Conservation (phyloP, 2,797 vertebrate genomes). For the Girardinus metallicus region DNA sequence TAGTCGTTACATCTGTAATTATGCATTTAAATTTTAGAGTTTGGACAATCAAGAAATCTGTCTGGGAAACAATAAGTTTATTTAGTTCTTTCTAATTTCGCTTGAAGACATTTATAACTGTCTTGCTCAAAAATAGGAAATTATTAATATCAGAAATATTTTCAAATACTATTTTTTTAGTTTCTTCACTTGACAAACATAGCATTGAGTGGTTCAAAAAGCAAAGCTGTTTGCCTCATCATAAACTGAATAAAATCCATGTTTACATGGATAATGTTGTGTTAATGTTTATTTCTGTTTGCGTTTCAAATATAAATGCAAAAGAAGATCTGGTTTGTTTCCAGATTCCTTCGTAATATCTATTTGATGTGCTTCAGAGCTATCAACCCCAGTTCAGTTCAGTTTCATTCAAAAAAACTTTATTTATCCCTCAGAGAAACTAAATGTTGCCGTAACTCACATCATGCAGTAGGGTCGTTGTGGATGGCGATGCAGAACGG, state of each 20-base stretch:
- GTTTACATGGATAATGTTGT: too few species aligned
- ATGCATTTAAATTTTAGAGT: background rate
- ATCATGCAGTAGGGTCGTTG: too few species aligned
- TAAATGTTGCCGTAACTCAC: too few species aligned
- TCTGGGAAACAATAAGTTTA: background rate
- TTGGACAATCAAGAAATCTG: background rate
- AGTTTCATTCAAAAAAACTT: too few species aligned
- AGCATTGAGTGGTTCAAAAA: background rate
- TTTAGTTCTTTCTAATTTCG: background rate
- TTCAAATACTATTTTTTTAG: background rate
- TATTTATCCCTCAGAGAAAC: too few species aligned
- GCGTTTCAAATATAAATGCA: background rate
- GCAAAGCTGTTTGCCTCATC: background rate
- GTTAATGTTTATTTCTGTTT: background rate
- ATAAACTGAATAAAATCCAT: background rate
- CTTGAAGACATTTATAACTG: background rate
- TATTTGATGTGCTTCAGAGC: background rate
- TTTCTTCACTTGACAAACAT: background rate
- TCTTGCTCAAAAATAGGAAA: background rate
- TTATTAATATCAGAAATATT: background rate
- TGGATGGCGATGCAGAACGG: too few species aligned
- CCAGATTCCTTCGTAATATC: background rate
- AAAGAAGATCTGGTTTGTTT: background rate
- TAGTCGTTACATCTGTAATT: background rate
- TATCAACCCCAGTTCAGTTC: too few species aligned